phyloP scores from a whole-genome alignment of 2,888 invertebrate genomes.

The Idaea straminata region DNA sequence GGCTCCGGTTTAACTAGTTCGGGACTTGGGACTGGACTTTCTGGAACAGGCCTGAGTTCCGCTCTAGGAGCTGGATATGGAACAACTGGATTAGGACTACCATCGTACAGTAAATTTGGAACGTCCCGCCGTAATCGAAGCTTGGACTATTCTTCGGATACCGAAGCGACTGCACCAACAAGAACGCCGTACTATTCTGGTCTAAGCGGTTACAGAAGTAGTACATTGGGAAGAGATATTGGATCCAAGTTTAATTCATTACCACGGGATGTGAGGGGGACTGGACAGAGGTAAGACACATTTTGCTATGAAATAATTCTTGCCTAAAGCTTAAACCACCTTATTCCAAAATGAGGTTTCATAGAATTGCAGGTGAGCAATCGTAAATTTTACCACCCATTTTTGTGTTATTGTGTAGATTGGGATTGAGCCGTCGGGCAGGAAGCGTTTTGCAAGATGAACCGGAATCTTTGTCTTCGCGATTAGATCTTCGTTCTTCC shows the following conservation, averaged over 20 bases:
- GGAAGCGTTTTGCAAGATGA: constrained; percentile 74
- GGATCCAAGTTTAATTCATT: constrained; percentile 86
- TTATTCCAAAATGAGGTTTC: not conserved
- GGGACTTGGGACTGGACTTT: constrained; percentile 61
- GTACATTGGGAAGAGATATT: constrained; percentile 79
- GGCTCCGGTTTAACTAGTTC: constrained; percentile 64
- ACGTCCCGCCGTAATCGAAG: constrained; percentile 88
- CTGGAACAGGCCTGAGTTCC: constrained; percentile 63
- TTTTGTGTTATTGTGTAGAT: constrained; percentile 36
- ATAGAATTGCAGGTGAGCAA: not conserved
- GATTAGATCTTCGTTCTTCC: constrained; percentile 75
- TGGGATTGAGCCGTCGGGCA: constrained; percentile 67
- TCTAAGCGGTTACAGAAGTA: constrained; percentile 71
- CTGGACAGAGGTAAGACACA: constrained; percentile 73
- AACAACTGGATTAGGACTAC: constrained; percentile 63
- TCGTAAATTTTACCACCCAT: not conserved
- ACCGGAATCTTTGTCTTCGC: constrained; percentile 71
- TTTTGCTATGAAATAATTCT: constrained; percentile 2
- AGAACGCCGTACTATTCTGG: constrained; percentile 87
- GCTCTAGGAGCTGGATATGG: constrained; percentile 65
- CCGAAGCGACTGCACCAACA: constrained; percentile 93
- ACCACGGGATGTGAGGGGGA: constrained; percentile 84
- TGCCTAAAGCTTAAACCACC: no score
- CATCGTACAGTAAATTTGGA: constrained; percentile 78
- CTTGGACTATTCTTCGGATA: constrained; percentile 96